Evolutionary conservation across 2,797 vertebrate genomes (phyloP).

Genomic region (Scolopax rusticola): DNA sequence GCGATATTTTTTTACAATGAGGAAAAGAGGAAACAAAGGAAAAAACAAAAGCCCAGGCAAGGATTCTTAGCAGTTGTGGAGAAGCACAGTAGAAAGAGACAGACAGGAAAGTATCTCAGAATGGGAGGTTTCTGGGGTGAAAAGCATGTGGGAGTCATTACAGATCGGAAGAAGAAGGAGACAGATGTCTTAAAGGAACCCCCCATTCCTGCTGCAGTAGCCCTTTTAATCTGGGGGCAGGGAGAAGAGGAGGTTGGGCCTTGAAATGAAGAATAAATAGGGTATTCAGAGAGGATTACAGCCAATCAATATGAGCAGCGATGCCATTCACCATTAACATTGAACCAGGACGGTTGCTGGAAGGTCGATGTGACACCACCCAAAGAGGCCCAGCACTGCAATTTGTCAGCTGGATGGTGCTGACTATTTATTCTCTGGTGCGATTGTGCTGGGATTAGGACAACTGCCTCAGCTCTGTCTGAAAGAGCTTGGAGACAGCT

Average conservation of each 20-base stretch:
- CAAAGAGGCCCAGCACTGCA: background rate
- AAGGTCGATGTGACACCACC: background rate
- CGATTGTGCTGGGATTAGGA: background rate
- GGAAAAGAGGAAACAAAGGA: background rate
- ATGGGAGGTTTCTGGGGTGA: background rate
- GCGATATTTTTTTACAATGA: background rate
- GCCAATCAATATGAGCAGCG: background rate
- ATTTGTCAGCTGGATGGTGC: background rate
- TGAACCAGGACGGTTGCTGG: background rate
- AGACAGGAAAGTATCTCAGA: background rate
- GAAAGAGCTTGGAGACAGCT: background rate
- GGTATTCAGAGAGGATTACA: background rate
- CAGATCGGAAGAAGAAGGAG: background rate
- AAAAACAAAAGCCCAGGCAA: background rate
- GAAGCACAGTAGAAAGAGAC: background rate
- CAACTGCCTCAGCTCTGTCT: background rate
- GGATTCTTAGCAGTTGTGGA: background rate
- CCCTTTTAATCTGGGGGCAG: background rate
- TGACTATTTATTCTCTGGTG: background rate
- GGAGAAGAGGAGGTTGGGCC: background rate
- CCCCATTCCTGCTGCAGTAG: background rate
- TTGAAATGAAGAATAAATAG: background rate
- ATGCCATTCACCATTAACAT: background rate
- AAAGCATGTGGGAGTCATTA: background rate
- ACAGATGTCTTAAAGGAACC: background rate